Base-by-base conservation (phyloP, 1,140 invertebrate genomes). In the Dreissena rostriformis region DNA sequence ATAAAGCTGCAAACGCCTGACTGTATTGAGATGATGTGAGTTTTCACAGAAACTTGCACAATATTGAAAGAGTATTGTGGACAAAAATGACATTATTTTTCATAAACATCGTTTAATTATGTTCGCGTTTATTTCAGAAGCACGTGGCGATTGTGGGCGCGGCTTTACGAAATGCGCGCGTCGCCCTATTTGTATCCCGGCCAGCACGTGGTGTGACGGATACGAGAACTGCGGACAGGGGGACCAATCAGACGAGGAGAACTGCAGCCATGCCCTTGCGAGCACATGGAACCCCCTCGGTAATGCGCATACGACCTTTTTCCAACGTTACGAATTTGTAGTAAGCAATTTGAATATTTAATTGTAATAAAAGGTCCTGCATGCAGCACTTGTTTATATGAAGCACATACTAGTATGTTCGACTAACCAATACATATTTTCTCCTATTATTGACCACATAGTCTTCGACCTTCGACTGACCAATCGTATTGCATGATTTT, bases 171-270 rank as follows among this genome's bases (percentile, higher is more conserved):
- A 68, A 53, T 84, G 82, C 63, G 24, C 15, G n/a, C 49, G 39
- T 19, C 70, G 63, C 11, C 66, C 29, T 17, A 61, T 84, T 17
- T 84, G 82, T 77, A 70, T 84, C 63, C 75, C 82, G 22, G 29
- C 52, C 11, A 72, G 55, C 66, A 72, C 75, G 51, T 71, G 52
- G 51, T 84, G 82, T 72, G 82, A 84, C 51, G 82, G 74, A 7
- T 65, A 49, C 24, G 52, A 39, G 24, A 84, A 84, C 66, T 84
- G 82, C 29, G 82, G 82, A 17, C 57, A 57, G 22, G 61, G 70
- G 51, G 82, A 84, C 24, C 7, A 19, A 6, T 68, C 73, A 22
- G 82, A 84, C 65, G 82, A 84, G 65, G 14, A 17, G n/a, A 68
- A 71, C 39, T 84, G 82, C 66, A 55, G 67, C 51, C 26, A 72